Evolutionary conservation across 2,797 vertebrate species (phyloP).

Genomic region (Eidolon dupreanum): DNA sequence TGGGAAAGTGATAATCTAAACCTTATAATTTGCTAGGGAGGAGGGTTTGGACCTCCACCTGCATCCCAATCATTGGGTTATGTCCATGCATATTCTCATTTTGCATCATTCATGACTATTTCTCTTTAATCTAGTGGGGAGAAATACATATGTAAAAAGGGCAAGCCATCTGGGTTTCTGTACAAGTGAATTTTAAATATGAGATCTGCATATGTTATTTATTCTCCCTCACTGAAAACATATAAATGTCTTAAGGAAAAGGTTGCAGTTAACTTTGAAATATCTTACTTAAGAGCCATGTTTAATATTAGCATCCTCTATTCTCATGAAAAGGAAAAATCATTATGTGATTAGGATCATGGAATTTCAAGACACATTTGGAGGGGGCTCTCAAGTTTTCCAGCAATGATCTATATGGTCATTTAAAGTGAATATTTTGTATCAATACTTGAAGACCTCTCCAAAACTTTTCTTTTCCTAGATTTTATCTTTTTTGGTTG

Average conservation of each 20-base stretch:
- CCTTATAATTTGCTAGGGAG: background rate
- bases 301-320: background rate
- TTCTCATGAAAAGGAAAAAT: background rate
- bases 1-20: background rate
- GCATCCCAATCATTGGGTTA: background rate
- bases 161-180: conserved; percentile 5
- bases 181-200: conserved; percentile 16
- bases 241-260: background rate
- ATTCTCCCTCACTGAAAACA: conserved; percentile 17
- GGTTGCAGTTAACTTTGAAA: conserved; percentile 15
- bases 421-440: background rate
- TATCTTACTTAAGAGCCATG: background rate
- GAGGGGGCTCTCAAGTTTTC: background rate
- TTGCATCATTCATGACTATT: background rate
- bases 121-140: background rate
- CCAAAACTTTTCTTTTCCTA: background rate
- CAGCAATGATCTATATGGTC: background rate
- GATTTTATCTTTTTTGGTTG: background rate
- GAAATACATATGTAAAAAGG: background rate
- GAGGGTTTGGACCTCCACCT: background rate
- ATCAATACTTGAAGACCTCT: background rate
- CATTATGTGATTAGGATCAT: background rate
- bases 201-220: conserved; percentile 33
- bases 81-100: background rate
- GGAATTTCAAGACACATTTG: background rate